Conservation (phyloP, 2,113 vertebrate species). For the Pelusios castaneus region DNA sequence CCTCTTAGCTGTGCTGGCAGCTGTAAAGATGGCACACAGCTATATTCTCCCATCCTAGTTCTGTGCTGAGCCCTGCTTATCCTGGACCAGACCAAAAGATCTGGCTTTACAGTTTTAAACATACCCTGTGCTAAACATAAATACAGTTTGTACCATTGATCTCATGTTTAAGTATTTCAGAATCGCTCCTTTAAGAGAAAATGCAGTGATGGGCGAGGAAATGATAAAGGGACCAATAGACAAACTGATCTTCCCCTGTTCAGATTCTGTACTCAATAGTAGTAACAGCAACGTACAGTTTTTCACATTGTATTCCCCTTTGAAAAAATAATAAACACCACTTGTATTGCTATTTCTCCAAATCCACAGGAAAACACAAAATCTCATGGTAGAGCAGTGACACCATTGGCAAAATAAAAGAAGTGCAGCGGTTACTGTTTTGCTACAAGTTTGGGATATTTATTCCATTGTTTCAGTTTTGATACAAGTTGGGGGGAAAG, state of each 20-base stretch:
- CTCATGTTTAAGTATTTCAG: neutral
- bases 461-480: fast-evolving
- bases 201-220: fast-evolving
- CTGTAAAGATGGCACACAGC: neutral
- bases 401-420: conserved; percentile 70
- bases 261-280: fast-evolving
- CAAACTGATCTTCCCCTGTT: fast-evolving
- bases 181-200: fast-evolving
- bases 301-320: neutral
- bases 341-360: neutral
- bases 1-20: neutral
- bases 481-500: neutral
- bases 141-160: fast-evolving
- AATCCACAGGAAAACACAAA: neutral
- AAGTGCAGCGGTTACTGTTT: conserved; percentile 48
- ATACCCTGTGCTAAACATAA: fast-evolving
- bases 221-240: fast-evolving
- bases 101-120: no score
- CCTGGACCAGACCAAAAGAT: neutral
- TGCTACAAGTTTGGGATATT: fast-evolving
- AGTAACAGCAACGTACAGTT: fast-evolving
- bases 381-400: conserved; percentile 72
- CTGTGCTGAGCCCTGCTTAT: neutral
- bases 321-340: fast-evolving
- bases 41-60: neutral